These are phyloP conservation scores for Linnaemya vulpina DNA, from an alignment of 2,888 invertebrate genomes.

Conservation along the genomic window DNA sequence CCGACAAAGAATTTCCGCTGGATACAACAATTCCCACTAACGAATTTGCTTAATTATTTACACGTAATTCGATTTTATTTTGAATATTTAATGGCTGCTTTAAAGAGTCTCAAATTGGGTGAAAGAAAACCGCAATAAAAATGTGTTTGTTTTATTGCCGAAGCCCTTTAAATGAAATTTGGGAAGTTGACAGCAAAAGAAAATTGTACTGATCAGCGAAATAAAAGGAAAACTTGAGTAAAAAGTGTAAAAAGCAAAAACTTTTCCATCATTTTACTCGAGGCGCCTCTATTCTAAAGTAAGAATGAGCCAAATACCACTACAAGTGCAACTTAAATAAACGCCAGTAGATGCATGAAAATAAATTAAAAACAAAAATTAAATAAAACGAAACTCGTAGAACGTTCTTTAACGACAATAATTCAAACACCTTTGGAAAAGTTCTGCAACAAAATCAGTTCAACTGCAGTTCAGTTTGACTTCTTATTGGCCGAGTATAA, in stretches of 20 bases:
- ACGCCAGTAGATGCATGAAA: background rate
- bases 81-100: background rate
- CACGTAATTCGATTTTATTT: background rate
- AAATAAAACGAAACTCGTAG: background rate
- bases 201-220: background rate
- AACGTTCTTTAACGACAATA: slow-evolving; percentile 45
- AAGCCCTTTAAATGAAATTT: background rate
- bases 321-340: background rate
- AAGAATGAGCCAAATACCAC: slow-evolving; percentile 3
- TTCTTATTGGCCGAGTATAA: slow-evolving; percentile 51
- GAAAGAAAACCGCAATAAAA: background rate
- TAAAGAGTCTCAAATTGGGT: background rate
- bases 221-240: background rate
- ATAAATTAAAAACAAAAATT: too few relatives aligned
- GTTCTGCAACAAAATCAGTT: slow-evolving; percentile 52
- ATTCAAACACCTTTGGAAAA: slow-evolving; percentile 59
- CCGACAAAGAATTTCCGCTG: too few relatives aligned
- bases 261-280: slow-evolving; percentile 16
- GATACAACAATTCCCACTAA: too few relatives aligned
- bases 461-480: slow-evolving; percentile 41
- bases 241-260: slow-evolving; percentile 8
- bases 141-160: background rate
- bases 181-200: background rate
- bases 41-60: too few relatives aligned
- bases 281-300: slow-evolving; percentile 38